Conservation (phyloP, 2,888 invertebrate genomes). For the Ophioninae sp. region DNA sequence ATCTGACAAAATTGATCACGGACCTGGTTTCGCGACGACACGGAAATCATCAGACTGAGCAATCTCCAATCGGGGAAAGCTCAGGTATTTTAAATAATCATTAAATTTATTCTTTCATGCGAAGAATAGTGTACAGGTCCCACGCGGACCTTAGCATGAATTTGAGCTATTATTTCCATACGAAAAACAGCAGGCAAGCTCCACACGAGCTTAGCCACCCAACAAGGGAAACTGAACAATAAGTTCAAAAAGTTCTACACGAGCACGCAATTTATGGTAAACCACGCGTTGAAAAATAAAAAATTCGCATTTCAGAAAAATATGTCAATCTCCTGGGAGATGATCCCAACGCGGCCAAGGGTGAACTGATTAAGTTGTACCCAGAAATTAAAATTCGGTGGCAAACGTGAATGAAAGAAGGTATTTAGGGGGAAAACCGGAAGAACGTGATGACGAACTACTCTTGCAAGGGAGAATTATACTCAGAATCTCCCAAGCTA, state of each 20-base stretch:
- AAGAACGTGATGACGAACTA: slow-evolving; percentile 50
- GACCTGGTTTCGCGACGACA: slow-evolving; percentile 10
- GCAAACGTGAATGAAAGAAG: slow-evolving; percentile 71
- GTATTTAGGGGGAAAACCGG: slow-evolving; percentile 60
- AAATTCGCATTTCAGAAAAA: no score
- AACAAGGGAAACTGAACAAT: slow-evolving; percentile 37
- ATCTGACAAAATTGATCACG: slow-evolving; percentile 7
- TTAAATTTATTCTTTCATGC: no score
- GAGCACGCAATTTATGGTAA: slow-evolving; percentile 24
- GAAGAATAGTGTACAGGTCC: no score
- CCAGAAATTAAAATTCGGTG: slow-evolving; percentile 65
- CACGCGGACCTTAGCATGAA: neutral
- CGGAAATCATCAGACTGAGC: neutral
- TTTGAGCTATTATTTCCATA: slow-evolving; percentile 15
- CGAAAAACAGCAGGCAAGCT: slow-evolving; percentile 23
- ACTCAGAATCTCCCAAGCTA: slow-evolving; percentile 47
- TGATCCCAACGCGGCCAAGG: slow-evolving; percentile 44
- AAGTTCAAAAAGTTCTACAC: slow-evolving; percentile 36
- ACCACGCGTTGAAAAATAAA: neutral
- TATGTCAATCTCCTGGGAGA: slow-evolving; percentile 38
- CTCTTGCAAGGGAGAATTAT: slow-evolving; percentile 42
- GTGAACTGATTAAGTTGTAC: slow-evolving; percentile 43
- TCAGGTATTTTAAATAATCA: neutral
- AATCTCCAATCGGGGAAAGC: neutral
- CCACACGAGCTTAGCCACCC: slow-evolving; percentile 26